A percentile compares a stretch with the other conserved stretches of the same genome.
These are phyloP conservation scores for Pantala flavescens DNA, from an alignment of 1,140 invertebrate species.

Conservation along the genomic window DNA sequence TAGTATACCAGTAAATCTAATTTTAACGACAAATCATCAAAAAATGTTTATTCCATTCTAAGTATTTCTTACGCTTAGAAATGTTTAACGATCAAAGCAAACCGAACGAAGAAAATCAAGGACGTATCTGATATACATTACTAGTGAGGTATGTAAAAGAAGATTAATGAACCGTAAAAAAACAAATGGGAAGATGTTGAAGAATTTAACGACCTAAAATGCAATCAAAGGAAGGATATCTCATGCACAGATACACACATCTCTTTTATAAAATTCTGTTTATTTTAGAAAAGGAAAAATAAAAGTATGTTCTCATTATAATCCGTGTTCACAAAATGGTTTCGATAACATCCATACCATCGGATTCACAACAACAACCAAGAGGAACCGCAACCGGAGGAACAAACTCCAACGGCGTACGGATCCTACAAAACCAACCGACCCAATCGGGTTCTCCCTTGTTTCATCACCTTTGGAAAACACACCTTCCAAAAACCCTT, in stretches of 20 bases:
- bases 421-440: not conserved
- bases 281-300: constrained; percentile 11
- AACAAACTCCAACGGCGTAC: not conserved
- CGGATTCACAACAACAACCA: not conserved
- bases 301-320: constrained; percentile 10
- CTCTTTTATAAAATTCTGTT: constrained; percentile 5
- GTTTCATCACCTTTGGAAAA: not conserved
- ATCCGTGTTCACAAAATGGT: constrained; percentile 9
- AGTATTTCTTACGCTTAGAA: too few relatives aligned
- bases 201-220: too few relatives aligned
- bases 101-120: too few relatives aligned
- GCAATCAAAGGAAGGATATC: too few relatives aligned
- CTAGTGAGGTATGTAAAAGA: too few relatives aligned
- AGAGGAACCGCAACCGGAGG: not conserved
- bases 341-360: not conserved
- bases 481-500: not conserved
- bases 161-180: too few relatives aligned
- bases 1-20: too few relatives aligned
- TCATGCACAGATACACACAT: not conserved
- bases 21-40: too few relatives aligned
- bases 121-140: too few relatives aligned
- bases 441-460: not conserved
- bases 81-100: too few relatives aligned
- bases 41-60: too few relatives aligned
- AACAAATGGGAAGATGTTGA: too few relatives aligned